phyloP scores from a whole-genome alignment of 2,113 vertebrate genomes.

The Puma concolor region DNA sequence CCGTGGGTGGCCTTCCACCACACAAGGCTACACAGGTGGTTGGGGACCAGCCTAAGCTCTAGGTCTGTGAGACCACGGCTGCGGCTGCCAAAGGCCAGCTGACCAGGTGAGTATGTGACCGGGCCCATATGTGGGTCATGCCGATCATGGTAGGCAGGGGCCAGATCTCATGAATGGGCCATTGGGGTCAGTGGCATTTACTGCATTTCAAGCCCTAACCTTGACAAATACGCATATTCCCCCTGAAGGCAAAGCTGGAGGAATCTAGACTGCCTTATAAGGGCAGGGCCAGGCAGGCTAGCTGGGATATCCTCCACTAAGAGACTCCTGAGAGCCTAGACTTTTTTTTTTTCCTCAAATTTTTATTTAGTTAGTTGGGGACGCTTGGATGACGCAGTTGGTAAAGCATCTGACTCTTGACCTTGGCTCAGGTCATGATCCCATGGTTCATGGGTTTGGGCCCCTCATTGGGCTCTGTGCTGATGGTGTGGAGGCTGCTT shows the following conservation, averaged over 20 bases:
- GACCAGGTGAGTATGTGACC: neutral
- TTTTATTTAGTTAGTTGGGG: too few relatives aligned
- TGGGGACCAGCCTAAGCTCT: neutral
- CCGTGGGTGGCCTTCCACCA: neutral
- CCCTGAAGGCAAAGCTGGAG: neutral
- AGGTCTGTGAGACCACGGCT: neutral
- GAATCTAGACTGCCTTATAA: neutral
- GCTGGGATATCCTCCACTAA: neutral
- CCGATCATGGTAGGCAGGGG: neutral
- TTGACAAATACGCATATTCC: neutral
- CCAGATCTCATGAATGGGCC: neutral
- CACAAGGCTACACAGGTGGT: neutral
- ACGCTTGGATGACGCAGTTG: too few relatives aligned
- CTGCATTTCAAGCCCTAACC: neutral
- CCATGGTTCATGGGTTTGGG: too few relatives aligned
- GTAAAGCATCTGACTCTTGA: too few relatives aligned
- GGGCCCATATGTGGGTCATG: neutral
- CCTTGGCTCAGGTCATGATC: too few relatives aligned
- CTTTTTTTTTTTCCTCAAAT: too few relatives aligned
- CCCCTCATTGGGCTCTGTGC: too few relatives aligned
- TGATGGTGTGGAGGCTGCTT: too few relatives aligned
- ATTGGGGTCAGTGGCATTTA: neutral
- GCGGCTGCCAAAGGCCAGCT: neutral
- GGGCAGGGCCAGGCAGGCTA: neutral
- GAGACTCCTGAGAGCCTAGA: neutral